Evolutionary conservation across 2,113 vertebrate species (phyloP), one percentile per base, ranked within the genome.

Genomic region (Xiphophorus hellerii): DNA sequence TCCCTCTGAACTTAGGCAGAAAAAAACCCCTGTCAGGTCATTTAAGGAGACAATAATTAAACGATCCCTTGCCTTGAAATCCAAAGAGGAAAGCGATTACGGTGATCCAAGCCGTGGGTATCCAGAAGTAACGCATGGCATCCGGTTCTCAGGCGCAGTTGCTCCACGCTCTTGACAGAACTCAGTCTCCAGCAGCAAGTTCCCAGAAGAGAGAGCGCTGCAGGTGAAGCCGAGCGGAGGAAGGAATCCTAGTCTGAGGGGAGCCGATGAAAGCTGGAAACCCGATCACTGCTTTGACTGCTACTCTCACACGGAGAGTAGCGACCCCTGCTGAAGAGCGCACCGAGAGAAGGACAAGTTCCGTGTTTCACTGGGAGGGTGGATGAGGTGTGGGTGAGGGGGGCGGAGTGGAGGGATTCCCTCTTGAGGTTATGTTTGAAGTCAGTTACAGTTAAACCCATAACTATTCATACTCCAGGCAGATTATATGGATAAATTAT

Each of bases 41-140:
- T 70, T 30, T 42, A 63, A 60, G 12, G 3, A 14, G n/a, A 42
- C 69, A 66, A 71, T 8, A 83, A 84, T 60, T 9, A 87, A 84
- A 81, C 31, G 13, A 48, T 1, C 81, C 73, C 88, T 92, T 90
- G 85, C 91, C 91, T 91, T 91, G 90, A 85, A 91, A 92, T 87
- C 88, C 91, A 73, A 90, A 84, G 85, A 92, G 74, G 81, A 90
- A 66, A 39, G 68, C 77, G 82, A 81, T 65, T 54, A 29, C 86
- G 80, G 81, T 74, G 84, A 92, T 83, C 90, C 85, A 90, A 48
- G 85, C 74, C 64, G 84, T 77, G 84, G 83, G 81, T 84, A 88
- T 90, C 86, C 87, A 92, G 78, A 89, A 85, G 89, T 84, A 82
- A 79, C 74, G 48, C 90, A 92, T 90, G 80, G 28, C 74, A 74